A percentile compares a stretch with the other conserved stretches of the same genome.
phyloP scores from a whole-genome alignment of 2,113 vertebrate genomes.

The Sardina pilchardus region DNA sequence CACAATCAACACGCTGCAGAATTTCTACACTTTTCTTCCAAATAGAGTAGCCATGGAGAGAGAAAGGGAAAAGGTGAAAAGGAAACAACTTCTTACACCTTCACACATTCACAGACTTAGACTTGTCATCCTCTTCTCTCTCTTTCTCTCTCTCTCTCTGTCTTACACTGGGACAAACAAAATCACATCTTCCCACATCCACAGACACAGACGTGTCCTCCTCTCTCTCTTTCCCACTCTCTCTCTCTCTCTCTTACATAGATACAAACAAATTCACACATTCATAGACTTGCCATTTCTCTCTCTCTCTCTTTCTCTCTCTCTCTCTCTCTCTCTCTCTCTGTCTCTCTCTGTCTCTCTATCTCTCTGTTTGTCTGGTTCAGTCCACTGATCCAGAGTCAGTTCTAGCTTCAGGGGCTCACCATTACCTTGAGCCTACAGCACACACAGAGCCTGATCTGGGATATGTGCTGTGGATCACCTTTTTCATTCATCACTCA shows the following conservation, averaged over 20 bases:
- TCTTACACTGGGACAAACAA: background rate
- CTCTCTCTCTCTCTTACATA: background rate
- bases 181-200: background rate
- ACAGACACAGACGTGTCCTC: background rate
- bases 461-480: background rate
- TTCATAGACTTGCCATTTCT: background rate
- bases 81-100: background rate
- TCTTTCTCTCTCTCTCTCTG: background rate
- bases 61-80: background rate
- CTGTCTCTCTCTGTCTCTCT: background rate
- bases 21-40: background rate
- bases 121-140: too few relatives aligned
- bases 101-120: background rate
- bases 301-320: background rate
- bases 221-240: background rate
- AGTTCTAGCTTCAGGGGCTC: background rate
- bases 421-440: background rate
- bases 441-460: background rate
- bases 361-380: background rate
- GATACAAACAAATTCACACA: background rate
- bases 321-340: slow-evolving; percentile 16
- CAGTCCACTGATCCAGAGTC: background rate
- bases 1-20: background rate
- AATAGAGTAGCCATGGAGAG: background rate
- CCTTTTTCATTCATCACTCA: background rate